Evolutionary conservation across 2,113 vertebrate genomes (phyloP).

Genomic region (Brevimyrus niger): DNA sequence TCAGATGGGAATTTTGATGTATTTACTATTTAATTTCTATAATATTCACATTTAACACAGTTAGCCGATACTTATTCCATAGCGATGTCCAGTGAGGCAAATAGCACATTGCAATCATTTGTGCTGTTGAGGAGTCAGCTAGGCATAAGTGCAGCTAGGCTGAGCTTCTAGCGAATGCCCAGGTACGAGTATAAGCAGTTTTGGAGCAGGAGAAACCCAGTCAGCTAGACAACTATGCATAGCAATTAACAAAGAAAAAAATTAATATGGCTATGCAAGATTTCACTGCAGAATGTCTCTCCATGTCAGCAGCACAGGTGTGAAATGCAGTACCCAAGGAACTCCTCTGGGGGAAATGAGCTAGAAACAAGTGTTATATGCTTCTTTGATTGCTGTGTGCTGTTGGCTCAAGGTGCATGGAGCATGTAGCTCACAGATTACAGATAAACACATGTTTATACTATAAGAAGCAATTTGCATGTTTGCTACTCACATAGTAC

Average conservation of each 20-base stretch:
- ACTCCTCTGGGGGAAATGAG: conserved; percentile 15
- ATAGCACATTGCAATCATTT: background rate
- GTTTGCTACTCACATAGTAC: conserved; percentile 16
- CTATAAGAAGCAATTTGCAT: conserved; percentile 22
- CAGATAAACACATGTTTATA: conserved; percentile 28
- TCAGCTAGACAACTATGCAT: background rate
- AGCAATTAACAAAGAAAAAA: background rate
- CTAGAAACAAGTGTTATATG: background rate
- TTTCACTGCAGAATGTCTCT: background rate
- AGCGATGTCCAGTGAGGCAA: background rate
- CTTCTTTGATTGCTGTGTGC: conserved; percentile 15
- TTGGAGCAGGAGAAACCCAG: background rate
- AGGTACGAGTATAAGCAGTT: background rate
- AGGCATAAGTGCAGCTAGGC: background rate
- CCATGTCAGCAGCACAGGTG: background rate
- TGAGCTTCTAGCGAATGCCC: background rate
- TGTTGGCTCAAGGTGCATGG: conserved; percentile 5
- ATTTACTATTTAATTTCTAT: background rate
- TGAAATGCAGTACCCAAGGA: conserved; percentile 6
- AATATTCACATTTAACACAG: background rate
- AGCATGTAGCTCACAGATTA: conserved; percentile 25
- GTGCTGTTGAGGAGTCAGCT: background rate
- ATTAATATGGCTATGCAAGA: background rate
- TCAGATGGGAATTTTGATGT: background rate
- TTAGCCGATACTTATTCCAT: background rate